A percentile compares a stretch with the other conserved stretches of the same genome.
Evolutionary conservation across 2,888 invertebrate species (phyloP).

Genomic region (Orthosia cruda): DNA sequence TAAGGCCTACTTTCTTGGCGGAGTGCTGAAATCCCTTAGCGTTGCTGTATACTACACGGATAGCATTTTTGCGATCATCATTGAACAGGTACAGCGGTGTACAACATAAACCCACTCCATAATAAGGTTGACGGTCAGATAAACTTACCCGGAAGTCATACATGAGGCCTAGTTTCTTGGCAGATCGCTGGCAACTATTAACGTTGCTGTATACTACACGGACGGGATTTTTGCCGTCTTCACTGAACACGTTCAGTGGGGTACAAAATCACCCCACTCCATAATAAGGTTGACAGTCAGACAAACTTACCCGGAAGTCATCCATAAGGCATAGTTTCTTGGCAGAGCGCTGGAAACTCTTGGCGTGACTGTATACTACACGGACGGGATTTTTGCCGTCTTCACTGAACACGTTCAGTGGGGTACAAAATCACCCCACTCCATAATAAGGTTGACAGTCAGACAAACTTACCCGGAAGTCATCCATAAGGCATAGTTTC

Average conservation of each 20-base stretch:
- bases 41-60: constrained; percentile 94
- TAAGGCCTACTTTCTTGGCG: constrained; percentile 97
- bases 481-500: constrained; percentile 75
- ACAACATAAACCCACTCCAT: too few species aligned
- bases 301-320: too few species aligned
- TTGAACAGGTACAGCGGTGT: constrained; percentile 37
- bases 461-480: too few species aligned
- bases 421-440: not conserved
- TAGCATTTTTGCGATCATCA: constrained; percentile 54
- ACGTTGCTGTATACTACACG: too few species aligned
- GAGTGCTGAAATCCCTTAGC: constrained; percentile 96
- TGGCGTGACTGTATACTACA: too few species aligned
- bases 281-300: too few species aligned
- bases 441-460: too few species aligned
- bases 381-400: too few species aligned
- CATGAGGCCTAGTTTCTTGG: too few species aligned
- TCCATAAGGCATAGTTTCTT: constrained; percentile 74
- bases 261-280: not conserved
- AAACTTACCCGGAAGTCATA: constrained; percentile 74
- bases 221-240: too few species aligned
- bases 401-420: constrained; percentile 34
- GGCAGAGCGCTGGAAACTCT: not conserved
- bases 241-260: constrained; percentile 36
- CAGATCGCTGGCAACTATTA: not conserved
- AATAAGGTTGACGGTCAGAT: too few species aligned